phyloP scores from a whole-genome alignment of 2,888 invertebrate species.

The Acanthosepion lycidas region DNA sequence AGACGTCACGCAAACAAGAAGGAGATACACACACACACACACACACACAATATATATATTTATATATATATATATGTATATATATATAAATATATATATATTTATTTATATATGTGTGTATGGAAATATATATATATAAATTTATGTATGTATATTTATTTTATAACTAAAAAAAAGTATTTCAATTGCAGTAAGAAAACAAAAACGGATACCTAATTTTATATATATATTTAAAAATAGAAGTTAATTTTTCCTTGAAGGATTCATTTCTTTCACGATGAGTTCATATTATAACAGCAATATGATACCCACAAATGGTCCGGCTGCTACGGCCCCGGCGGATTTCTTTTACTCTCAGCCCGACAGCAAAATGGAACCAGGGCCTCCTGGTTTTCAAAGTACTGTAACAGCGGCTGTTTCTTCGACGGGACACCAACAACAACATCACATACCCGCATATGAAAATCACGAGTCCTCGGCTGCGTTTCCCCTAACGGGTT shows the following conservation, averaged over 20 bases:
- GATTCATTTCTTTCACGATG: not conserved
- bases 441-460: constrained; percentile 40
- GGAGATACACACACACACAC: constrained; percentile 35
- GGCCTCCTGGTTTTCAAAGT: constrained; percentile 38
- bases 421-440: constrained; percentile 37
- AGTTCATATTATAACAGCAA: constrained; percentile 46
- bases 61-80: not conserved
- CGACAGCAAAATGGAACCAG: constrained; percentile 43
- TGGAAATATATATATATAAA: not conserved
- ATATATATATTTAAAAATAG: not conserved
- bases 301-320: constrained; percentile 33
- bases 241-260: not conserved
- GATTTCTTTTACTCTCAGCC: constrained; percentile 46
- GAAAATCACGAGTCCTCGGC: constrained; percentile 39
- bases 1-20: constrained; percentile 37
- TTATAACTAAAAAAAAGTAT: not conserved
- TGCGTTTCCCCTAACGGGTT: not conserved
- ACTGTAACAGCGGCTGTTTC: constrained; percentile 41
- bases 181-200: not conserved
- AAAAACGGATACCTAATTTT: not conserved
- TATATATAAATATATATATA: not conserved
- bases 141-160: not conserved
- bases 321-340: constrained; percentile 20
- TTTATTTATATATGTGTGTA: not conserved
- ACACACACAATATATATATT: not conserved